Base-by-base conservation (phyloP, 2,797 vertebrate species). In the Paramormyrops hopkinsi region DNA sequence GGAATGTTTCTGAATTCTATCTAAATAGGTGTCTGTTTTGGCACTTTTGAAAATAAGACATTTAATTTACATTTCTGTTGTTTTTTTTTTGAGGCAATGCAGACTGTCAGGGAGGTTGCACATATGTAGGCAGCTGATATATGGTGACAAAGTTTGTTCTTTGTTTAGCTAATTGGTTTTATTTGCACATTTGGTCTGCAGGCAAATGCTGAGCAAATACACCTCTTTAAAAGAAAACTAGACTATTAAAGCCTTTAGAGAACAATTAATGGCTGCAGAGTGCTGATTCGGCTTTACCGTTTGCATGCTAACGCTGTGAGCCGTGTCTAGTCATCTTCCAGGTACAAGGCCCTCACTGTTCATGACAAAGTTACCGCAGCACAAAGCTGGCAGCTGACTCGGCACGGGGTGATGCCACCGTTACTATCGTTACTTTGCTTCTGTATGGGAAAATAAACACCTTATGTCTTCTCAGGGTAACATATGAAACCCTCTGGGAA, bases 131-230 rank as follows among this genome's bases (percentile, higher is more conserved):
- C 56, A 51, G 69, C 89, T 94, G 92, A 93, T 85, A 51, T 90
- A 92, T 90, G 90, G 92, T 91, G 92, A 92, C 93, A 93, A 92
- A 92, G 11, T 90, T 93, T 93, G 91, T 89, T 90, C 91, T 94
- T 93, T 92, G 89, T 92, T 90, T 94, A 94, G 93, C 93, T 95
- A 95, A 95, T 96, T 96, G 93, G 91, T 95, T 96, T 96, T 95
- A 95, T 95, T 91, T 93, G 94, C 94, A 93, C 94, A 93, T 91
- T 93, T 90, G 91, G 94, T 93, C 95, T 93, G 91, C 91, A 92
- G 93, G 91, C 91, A 93, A 93, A 88, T 89, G 87, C 92, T 93
- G 89, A 93, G 92, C 89, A 93, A 95, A 95, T 94, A 93, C 93
- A 93, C 92, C 93, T 93, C 90, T 90, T 95, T 94, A 93, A 90